Evolutionary conservation across 2,797 vertebrate species (phyloP).

Genomic region (Poecilia gillii): DNA sequence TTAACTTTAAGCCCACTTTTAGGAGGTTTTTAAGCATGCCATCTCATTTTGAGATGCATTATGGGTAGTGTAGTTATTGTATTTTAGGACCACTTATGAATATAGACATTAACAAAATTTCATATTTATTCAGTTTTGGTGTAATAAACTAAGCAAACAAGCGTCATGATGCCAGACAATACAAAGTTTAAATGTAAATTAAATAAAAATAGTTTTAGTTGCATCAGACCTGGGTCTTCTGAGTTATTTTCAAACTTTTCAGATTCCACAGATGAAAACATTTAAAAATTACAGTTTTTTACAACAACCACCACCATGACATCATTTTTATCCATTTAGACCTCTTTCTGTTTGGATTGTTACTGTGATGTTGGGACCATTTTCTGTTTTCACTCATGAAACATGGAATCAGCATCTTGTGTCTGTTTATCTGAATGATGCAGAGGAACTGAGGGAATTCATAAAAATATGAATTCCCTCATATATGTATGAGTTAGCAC

Average conservation of each 20-base stretch:
- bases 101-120: background rate
- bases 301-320: background rate
- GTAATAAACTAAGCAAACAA: background rate
- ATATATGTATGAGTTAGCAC: too few relatives aligned
- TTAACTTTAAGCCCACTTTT: background rate
- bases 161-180: background rate
- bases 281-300: background rate
- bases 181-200: background rate
- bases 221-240: background rate
- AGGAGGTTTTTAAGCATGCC: background rate
- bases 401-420: background rate
- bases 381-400: background rate
- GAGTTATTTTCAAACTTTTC: background rate
- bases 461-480: too few relatives aligned
- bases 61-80: background rate
- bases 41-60: background rate
- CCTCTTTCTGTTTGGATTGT: background rate
- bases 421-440: background rate
- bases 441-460: background rate
- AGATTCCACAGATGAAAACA: background rate
- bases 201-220: background rate
- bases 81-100: background rate
- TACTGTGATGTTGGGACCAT: background rate
- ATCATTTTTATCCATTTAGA: background rate
- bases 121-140: background rate